Evolutionary conservation across 92 coral and sea anemone species (phyloP).

Genomic region (Porites lobata): DNA sequence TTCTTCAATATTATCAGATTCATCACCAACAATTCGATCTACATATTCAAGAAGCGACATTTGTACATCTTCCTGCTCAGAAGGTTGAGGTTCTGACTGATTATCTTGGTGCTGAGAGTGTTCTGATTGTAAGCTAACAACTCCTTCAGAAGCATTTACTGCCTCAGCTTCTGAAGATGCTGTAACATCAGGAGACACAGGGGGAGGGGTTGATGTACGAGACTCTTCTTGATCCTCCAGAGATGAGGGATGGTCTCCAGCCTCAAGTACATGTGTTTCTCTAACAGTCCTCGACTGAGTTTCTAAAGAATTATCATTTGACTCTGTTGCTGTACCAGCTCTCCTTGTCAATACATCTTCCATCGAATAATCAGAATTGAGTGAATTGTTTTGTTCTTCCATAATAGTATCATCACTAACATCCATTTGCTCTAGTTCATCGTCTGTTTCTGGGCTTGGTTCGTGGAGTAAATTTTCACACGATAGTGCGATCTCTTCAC

Average conservation of each 20-base stretch:
- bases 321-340: neutral
- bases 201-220: conserved; percentile 13
- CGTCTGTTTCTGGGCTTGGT: conserved; percentile 48
- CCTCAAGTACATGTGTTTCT: conserved; percentile 37
- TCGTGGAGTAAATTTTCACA: conserved; percentile 60
- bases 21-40: conserved; percentile 46
- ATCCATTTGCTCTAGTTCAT: conserved; percentile 74
- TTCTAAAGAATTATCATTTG: conserved; percentile 3
- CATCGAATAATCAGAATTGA: conserved; percentile 33
- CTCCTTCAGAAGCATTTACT: conserved; percentile 9
- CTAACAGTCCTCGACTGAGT: conserved; percentile 5
- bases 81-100: neutral
- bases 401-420: conserved; percentile 24
- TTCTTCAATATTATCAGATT: neutral
- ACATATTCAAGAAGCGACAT: conserved; percentile 71
- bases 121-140: neutral
- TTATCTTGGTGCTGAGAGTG: neutral
- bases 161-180: neutral
- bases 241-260: neutral
- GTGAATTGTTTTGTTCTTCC: conserved; percentile 28
- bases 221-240: conserved; percentile 14
- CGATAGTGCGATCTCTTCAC: conserved; percentile 66
- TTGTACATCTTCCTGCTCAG: conserved; percentile 8
- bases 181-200: conserved; percentile 44
- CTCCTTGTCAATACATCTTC: conserved; percentile 14